Evolutionary conservation across 2,888 invertebrate genomes (phyloP), one percentile per base, ranked within the genome.

Genomic region (Leptothorax acervorum): DNA sequence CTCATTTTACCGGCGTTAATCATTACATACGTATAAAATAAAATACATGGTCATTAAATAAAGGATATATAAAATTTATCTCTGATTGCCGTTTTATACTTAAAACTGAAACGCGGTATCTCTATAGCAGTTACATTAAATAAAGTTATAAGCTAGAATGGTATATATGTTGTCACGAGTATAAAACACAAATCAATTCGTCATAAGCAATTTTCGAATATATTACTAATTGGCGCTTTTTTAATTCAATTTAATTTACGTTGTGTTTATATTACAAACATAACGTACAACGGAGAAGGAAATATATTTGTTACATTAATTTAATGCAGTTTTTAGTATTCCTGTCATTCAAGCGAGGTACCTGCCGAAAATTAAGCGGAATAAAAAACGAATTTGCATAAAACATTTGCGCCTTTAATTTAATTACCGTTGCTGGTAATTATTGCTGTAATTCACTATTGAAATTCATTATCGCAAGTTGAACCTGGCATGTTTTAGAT

Each of bases 1-100:
- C 79, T 81, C 79, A 71, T 81, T 81, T 81, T 81, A 81, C 73
- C 60, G 79, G 73, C 73, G 73, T 81, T 81, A 81, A 79, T 81
- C 79, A 81, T 71, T 81, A 71, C 79, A 71, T 71, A 71, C 79
- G 73, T 60, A 48, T 71, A 81, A 81, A 81, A 81, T 81, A 81
- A 81, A 81, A 81, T 81, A 81, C 31, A 81, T 48, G 73, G 39
- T 81, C 79, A 81, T 81, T 81, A 81, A 81, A 81, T 81, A 81
- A 81, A 81, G 73, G 79, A 71, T 71, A 81, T 81, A 55, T 60
- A 81, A 81, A 81, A 71, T 81, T 81, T 60, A 81, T 81, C 60
- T 81, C 79, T 81, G 79, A 81, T 81, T 81, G 79, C 73, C 76
- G 48, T 81, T 81, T 71, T 39, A 71, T 79, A 81, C 79, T 71